Conservation (phyloP, 1,140 invertebrate species). For the Camponotus pennsylvanicus region DNA sequence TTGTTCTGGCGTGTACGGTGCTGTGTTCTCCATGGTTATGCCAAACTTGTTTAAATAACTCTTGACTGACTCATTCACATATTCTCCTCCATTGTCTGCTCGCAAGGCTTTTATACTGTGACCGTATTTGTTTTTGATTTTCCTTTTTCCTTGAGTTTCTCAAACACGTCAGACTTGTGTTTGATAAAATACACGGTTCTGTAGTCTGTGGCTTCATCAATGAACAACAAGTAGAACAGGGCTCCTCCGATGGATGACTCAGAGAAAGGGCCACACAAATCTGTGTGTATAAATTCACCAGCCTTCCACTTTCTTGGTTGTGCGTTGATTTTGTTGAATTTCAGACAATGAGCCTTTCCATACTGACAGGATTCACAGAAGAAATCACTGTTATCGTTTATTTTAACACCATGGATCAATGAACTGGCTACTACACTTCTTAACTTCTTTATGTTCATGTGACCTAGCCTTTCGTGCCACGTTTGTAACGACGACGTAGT, state of each 20-base stretch:
- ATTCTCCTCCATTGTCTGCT: no score
- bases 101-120: no score
- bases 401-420: no score
- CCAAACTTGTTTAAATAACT: no score
- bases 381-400: background rate
- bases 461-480: no score
- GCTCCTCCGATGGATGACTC: slow-evolving; percentile 19
- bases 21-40: no score
- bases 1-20: no score
- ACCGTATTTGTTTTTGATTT: no score
- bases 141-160: slow-evolving; percentile 59
- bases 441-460: no score
- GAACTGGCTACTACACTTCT: background rate
- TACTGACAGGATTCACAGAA: slow-evolving; percentile 68
- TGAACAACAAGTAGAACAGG: background rate
- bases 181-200: slow-evolving; percentile 58
- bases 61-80: no score
- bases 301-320: background rate
- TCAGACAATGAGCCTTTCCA: slow-evolving; percentile 38
- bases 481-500: no score
- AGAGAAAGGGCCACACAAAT: background rate
- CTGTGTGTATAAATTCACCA: background rate
- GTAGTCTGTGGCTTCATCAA: slow-evolving; percentile 4
- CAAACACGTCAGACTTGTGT: slow-evolving; percentile 63
- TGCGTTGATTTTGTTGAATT: no score